Conservation (phyloP, 2,113 vertebrate genomes). For the Pterocles burchelli region DNA sequence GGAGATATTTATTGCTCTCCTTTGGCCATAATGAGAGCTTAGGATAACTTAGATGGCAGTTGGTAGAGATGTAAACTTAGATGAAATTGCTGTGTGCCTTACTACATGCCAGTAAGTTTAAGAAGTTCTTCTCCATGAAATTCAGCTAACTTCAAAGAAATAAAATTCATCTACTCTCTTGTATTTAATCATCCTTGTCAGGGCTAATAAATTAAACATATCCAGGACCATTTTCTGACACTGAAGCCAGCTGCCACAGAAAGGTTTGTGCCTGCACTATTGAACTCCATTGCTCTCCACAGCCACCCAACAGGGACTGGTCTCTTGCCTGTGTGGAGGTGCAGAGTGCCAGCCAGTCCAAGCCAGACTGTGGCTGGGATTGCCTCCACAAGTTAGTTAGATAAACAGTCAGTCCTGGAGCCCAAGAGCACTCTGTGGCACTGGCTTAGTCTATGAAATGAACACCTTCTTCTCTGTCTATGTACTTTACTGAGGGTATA, state of each 20-base stretch:
- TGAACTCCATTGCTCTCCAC: not conserved
- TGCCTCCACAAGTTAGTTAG: not conserved
- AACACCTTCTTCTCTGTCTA: not conserved
- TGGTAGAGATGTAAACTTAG: not conserved
- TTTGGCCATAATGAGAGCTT: not conserved
- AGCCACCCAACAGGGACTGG: not conserved
- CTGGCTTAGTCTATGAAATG: not conserved
- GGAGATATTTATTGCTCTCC: not conserved
- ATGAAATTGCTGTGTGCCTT: not conserved
- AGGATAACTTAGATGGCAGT: not conserved
- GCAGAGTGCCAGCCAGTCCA: not conserved
- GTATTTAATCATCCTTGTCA: constrained; percentile 2
- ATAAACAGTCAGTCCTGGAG: not conserved
- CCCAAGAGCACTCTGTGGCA: not conserved
- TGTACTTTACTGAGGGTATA: not conserved
- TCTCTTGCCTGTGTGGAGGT: accelerated
- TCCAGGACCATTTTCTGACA: not conserved
- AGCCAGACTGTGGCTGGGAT: not conserved
- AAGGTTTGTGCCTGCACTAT: not conserved
- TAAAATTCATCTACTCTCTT: not conserved
- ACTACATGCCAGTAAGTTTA: not conserved
- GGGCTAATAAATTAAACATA: not conserved
- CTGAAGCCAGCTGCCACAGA: not conserved
- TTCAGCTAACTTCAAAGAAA: not conserved
- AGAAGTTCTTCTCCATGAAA: not conserved